Evolutionary conservation across 2,888 invertebrate genomes (phyloP).

Genomic region (Euclidia mi): DNA sequence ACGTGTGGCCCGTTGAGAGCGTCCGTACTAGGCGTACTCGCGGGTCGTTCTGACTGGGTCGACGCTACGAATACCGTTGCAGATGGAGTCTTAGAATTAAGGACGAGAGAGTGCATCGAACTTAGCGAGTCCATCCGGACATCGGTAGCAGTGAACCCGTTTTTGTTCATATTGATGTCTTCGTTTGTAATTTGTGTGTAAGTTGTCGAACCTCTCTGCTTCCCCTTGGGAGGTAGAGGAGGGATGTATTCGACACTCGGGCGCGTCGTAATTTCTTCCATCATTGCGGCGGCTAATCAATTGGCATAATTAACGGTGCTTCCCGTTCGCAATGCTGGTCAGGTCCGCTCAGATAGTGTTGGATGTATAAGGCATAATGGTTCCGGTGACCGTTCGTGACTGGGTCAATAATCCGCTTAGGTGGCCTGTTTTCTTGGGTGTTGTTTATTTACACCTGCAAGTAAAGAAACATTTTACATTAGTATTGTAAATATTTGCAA

Average conservation of each 20-base stretch:
- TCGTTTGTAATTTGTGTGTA: constrained; percentile 84
- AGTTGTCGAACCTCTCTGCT: constrained; percentile 83
- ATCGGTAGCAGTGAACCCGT: constrained; percentile 74
- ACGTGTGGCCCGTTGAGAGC: constrained; percentile 90
- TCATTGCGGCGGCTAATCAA: constrained; percentile 77
- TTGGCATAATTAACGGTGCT: constrained; percentile 86
- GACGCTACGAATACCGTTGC: constrained; percentile 90
- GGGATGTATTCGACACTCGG: constrained; percentile 86
- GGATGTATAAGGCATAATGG: constrained; percentile 87
- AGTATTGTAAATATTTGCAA: neutral
- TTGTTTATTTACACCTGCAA: constrained; percentile 81
- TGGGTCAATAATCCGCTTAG: constrained; percentile 80
- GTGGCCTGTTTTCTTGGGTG: constrained; percentile 70
- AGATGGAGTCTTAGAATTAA: constrained; percentile 87
- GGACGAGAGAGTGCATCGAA: constrained; percentile 90
- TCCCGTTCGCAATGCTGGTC: constrained; percentile 79
- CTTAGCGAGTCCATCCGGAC: constrained; percentile 81
- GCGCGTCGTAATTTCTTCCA: constrained; percentile 89
- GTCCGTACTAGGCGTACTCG: constrained; percentile 83
- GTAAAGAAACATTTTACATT: constrained; percentile 57
- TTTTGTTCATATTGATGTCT: constrained; percentile 66
- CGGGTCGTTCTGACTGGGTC: constrained; percentile 86
- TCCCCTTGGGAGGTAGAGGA: constrained; percentile 90
- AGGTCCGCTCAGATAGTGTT: constrained; percentile 80
- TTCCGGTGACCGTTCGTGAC: constrained; percentile 83